A percentile compares a stretch with the other conserved stretches of the same genome.
Evolutionary conservation across 2,113 vertebrate genomes (phyloP).

Genomic region (Xenus cinereus): DNA sequence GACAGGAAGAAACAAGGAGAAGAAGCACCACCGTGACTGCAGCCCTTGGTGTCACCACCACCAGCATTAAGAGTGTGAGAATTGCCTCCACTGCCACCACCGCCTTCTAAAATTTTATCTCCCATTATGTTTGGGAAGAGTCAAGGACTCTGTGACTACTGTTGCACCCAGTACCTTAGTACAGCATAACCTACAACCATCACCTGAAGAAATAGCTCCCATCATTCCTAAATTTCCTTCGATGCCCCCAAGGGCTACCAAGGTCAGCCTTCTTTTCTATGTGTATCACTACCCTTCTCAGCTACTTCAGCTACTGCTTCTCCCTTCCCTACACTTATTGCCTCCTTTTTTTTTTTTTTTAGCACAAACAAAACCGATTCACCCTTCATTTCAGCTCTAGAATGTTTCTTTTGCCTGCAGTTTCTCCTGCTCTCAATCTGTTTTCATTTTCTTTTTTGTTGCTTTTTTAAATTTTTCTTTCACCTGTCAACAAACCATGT

Average conservation of each 20-base stretch:
- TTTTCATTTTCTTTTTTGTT: not conserved
- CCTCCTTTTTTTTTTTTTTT: not conserved
- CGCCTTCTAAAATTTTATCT: not conserved
- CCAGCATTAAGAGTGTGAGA: not conserved
- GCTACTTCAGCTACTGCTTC: not conserved
- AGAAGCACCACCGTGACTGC: not conserved
- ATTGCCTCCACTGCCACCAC: not conserved
- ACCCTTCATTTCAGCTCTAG: not conserved
- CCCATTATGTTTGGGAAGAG: not conserved
- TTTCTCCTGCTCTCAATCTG: not conserved
- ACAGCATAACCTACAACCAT: not conserved
- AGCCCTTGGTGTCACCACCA: not conserved
- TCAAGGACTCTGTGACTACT: not conserved
- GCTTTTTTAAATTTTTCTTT: not conserved
- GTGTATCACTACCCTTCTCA: not conserved
- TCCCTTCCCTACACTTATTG: not conserved
- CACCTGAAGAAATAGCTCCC: not conserved
- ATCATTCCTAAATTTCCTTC: not conserved
- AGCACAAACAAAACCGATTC: not conserved
- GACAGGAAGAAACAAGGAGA: not conserved
- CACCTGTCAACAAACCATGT: not conserved
- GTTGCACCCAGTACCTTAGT: not conserved
- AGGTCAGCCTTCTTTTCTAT: not conserved
- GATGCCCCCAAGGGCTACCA: not conserved
- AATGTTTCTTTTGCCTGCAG: not conserved